Percentiles rank a stretch among this genome's conserved stretches.
Evolutionary conservation across 2,113 vertebrate genomes (phyloP).

Genomic region (Sprattus sprattus): DNA sequence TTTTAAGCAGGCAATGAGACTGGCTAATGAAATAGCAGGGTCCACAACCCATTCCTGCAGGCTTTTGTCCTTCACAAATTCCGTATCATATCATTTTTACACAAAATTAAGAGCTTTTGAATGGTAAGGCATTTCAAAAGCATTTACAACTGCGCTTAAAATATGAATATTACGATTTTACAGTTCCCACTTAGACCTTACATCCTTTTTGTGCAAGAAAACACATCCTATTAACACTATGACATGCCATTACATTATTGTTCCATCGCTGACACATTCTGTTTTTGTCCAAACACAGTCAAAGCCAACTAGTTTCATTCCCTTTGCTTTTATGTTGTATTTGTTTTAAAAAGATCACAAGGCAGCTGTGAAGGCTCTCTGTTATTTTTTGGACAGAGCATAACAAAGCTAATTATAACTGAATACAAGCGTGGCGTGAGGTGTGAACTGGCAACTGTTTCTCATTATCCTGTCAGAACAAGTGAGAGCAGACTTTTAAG

Average conservation of each 20-base stretch:
- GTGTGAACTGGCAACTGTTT: constrained; percentile 26
- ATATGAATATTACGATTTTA: no score
- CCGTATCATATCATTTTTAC: no score
- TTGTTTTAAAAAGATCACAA: not conserved
- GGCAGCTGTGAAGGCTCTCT: not conserved
- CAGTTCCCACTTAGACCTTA: no score
- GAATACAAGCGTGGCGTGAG: constrained; percentile 33
- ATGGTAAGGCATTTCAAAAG: not conserved
- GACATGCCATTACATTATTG: not conserved
- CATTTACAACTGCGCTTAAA: no score
- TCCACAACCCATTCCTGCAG: not conserved
- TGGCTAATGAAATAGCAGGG: not conserved
- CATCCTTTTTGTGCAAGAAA: no score
- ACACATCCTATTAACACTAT: not conserved
- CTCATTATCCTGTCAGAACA: constrained; percentile 52
- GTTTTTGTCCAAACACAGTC: not conserved
- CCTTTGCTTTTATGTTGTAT: not conserved
- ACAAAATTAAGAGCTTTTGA: not conserved
- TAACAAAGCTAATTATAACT: constrained; percentile 18
- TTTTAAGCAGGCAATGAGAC: not conserved
- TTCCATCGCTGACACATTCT: not conserved
- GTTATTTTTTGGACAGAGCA: constrained; percentile 7
- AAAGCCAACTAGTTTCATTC: not conserved
- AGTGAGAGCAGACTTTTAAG: constrained; percentile 56
- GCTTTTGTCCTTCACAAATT: not conserved